Evolutionary conservation across 2,797 vertebrate species (phyloP), one percentile per base, ranked within the genome.

Genomic region (Meriones psammophilus): DNA sequence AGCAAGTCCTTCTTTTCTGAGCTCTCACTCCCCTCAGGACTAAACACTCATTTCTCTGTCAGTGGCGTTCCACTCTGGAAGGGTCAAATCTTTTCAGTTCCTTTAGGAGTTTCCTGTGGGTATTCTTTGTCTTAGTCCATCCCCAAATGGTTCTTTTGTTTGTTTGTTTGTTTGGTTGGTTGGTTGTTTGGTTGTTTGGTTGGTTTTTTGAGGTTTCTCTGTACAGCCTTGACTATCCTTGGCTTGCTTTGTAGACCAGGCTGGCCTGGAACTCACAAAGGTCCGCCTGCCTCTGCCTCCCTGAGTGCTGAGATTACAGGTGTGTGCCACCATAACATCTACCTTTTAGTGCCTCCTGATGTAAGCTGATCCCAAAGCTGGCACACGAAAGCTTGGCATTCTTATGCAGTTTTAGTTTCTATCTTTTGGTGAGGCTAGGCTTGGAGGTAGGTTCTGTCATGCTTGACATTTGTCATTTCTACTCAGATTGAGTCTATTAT

Each of bases 401-500:
- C 74, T 94, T 56, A 71, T 77, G 26, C 56, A 89, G 7, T 87
- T 39, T 46, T 26, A 46, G 64, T 91, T 54, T 88, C 88, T 83
- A 3, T 64, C 58, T 85, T 88, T 87, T 39, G 28, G 10, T 46
- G 3, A 64, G 28, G 14, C 17, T 46, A 2, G 10, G 8, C 36
- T 60, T 3, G 74, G 36, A 28, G 60, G 54, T 5, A 2, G 8
- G 64, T 46, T 92, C 33, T 88, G 68, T 50, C 74, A 56, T 8
- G 3, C 39, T 87, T 76, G 68, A 89, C 39, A 62, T 76, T 69
- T 94, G 24, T 89, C 58, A 60, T 91, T 66, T 91, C 22, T 89
- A 33, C 69, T 81, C 88, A 88, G 62, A 73, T 78, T 92, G 94
- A 68, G 86, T 76, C 85, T 64, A 94, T 50, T 62, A 76, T 58